A percentile compares a stretch with the other conserved stretches of the same genome.
Evolutionary conservation across 2,113 vertebrate genomes (phyloP).

Genomic region (Rissa tridactyla): DNA sequence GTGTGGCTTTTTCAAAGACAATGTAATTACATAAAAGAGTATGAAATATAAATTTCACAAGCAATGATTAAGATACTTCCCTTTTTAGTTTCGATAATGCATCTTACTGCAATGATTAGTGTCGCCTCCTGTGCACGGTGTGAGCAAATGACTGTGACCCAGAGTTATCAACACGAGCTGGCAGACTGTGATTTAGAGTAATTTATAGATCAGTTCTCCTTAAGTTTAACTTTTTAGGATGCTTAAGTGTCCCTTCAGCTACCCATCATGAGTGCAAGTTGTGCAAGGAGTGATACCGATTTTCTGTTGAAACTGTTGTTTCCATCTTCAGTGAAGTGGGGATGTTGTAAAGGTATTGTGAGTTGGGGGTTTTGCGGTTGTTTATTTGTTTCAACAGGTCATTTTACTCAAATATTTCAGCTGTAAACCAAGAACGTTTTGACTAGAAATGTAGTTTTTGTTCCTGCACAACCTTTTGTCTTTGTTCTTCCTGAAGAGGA

Average conservation of each 20-base stretch:
- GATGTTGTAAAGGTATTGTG: neutral
- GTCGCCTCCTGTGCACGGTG: rapidly evolving
- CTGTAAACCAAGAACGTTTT: neutral
- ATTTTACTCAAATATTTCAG: neutral
- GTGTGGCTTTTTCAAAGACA: neutral
- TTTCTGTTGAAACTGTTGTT: neutral
- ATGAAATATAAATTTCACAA: neutral
- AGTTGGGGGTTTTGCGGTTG: neutral
- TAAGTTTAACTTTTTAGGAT: neutral
- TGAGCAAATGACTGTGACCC: neutral
- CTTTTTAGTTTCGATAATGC: neutral
- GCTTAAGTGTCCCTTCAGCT: neutral
- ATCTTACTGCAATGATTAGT: neutral
- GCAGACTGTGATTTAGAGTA: neutral
- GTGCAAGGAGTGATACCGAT: neutral
- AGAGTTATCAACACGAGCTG: neutral
- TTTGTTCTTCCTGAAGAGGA: neutral
- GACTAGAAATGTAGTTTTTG: neutral
- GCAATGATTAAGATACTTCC: neutral
- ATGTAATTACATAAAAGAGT: neutral
- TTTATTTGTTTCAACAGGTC: neutral
- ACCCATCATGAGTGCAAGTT: neutral
- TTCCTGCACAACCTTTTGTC: neutral
- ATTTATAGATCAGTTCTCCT: neutral
- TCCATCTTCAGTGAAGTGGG: neutral